Percentiles rank a stretch among this genome's conserved stretches.
Evolutionary conservation across 1,140 invertebrate genomes (phyloP).

Genomic region (Plodia interpunctella): DNA sequence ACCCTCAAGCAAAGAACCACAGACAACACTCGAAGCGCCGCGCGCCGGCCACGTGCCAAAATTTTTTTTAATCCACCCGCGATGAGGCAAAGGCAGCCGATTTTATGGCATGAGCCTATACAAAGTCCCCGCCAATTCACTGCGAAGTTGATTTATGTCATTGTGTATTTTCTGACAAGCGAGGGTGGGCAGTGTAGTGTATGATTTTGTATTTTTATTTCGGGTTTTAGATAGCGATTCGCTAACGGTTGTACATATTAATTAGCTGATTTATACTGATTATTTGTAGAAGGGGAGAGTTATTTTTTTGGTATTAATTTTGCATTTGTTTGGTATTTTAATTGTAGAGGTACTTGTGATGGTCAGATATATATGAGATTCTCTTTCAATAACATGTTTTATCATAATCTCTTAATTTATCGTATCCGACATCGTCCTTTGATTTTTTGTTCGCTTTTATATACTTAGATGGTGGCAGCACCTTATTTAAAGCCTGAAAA

Average conservation of each 20-base stretch:
- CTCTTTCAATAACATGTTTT: background rate
- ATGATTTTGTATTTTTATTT: conserved; percentile 6
- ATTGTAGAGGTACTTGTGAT: background rate
- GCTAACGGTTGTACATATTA: conserved; percentile 1
- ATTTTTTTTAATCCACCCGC: conserved; percentile 5
- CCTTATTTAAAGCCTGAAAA: too few species aligned
- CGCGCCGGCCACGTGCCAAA: conserved; percentile 1
- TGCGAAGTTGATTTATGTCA: conserved; percentile 4
- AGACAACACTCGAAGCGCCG: background rate
- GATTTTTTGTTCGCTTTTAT: too few species aligned
- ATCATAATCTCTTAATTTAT: background rate
- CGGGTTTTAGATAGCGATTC: conserved; percentile 5
- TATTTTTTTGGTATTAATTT: conserved; percentile 3
- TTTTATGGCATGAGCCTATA: conserved; percentile 3
- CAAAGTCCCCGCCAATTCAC: conserved; percentile 1
- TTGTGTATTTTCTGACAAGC: background rate
- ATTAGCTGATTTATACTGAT: conserved; percentile 1
- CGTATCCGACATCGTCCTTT: too few species aligned
- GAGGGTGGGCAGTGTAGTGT: conserved; percentile 3
- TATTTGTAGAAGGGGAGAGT: background rate
- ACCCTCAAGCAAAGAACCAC: conserved; percentile 1
- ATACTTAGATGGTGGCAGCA: too few species aligned
- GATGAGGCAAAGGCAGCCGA: background rate
- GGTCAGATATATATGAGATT: background rate
- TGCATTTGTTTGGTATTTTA: background rate